A percentile compares a stretch with the other conserved stretches of the same genome.
phyloP scores from a whole-genome alignment of 2,797 vertebrate species.

The Acanthiza pusilla region DNA sequence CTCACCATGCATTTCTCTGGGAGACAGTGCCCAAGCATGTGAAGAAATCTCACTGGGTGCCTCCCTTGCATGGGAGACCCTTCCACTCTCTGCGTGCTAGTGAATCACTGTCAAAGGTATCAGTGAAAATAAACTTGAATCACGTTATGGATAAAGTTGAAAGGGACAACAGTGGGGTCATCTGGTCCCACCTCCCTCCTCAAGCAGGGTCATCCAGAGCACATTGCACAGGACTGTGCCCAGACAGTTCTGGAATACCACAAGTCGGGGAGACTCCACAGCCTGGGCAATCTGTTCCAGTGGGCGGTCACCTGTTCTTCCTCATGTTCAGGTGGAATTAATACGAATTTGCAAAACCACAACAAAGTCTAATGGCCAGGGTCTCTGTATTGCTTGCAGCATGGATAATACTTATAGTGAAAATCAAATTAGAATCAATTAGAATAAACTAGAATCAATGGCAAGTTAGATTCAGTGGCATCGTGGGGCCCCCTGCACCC shows the following conservation, averaged over 20 bases:
- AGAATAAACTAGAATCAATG: neutral
- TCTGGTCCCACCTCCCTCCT: neutral
- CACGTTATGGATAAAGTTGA: neutral
- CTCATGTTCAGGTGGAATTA: neutral
- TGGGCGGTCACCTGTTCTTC: neutral
- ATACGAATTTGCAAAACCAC: neutral
- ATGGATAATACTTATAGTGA: neutral
- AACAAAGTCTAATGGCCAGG: neutral
- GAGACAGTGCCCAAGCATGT: neutral
- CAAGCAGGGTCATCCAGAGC: neutral
- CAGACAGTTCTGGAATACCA: neutral
- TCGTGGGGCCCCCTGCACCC: rapidly evolving
- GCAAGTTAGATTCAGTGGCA: neutral
- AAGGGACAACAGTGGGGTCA: neutral
- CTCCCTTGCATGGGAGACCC: too few species aligned
- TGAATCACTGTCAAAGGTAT: neutral
- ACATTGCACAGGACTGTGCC: neutral
- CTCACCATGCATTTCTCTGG: neutral
- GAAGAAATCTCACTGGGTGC: neutral
- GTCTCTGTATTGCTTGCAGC: neutral
- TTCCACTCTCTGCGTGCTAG: neutral
- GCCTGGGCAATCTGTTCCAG: neutral
- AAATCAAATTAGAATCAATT: neutral
- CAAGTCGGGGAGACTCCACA: neutral
- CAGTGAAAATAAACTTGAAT: neutral